Evolutionary conservation across 2,113 vertebrate genomes (phyloP), one percentile per base, ranked within the genome.

Genomic region (Zootoca vivipara): DNA sequence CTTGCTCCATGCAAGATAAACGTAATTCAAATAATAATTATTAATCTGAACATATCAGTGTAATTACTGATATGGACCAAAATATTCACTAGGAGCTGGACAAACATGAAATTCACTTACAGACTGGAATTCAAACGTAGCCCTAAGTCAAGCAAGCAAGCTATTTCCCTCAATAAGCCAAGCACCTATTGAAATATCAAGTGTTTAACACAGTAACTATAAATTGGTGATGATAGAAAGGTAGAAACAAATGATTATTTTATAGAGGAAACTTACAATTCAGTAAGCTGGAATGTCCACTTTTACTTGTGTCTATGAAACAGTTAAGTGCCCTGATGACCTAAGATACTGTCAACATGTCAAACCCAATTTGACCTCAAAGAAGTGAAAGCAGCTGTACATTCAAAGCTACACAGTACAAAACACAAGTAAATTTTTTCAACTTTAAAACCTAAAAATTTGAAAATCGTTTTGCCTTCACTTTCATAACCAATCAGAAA

Each of bases 401-500:
- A 97, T 97, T 97, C 95, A 96, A 95, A 96, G 96, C 97, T 97
- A 96, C 95, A 97, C 92, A 97, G 96, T 96, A 96, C 96, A 97
- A 96, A 95, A 96, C 93, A 96, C 95, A 97, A 62, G 85, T 89
- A 89, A 95, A 89, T 96, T 97, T 96, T 97, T 95, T 92, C 95
- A 92, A 96, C 96, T 96, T 97, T 97, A 96, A 96, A 94, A 94
- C 94, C 96, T 96, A 94, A 96, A 96, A 96, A 96, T 95, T 96
- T 94, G 96, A 96, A 96, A 96, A 95, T 96, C 95, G 95, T 96
- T 96, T 97, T 94, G 96, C 95, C 97, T 97, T 97, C 96, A 94
- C 97, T 97, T 97, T 97, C 96, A 97, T 96, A 97, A 97, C 96
- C 97, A 97, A 90, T 97, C 97, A 97, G 97, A 97, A 97, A 97